Conservation (phyloP, 2,113 vertebrate genomes). For the Oostethus manadensis region DNA sequence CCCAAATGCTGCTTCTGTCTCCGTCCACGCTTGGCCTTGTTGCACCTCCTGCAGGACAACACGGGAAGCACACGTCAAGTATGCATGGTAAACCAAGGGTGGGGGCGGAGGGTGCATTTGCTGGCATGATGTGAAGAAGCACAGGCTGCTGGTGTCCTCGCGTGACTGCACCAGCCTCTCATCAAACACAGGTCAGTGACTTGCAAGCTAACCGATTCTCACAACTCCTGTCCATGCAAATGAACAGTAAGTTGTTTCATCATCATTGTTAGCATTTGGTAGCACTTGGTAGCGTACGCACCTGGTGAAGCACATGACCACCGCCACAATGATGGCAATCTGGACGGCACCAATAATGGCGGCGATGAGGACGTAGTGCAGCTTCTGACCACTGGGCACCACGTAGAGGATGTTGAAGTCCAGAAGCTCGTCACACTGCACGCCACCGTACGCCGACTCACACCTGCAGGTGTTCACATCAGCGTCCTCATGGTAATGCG, state of each 20-base stretch:
- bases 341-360: conserved; percentile 97
- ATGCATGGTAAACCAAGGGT: background rate
- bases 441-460: conserved; percentile 90
- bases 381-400: conserved; percentile 95
- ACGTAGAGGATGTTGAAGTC: conserved; percentile 98
- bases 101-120: too few relatives aligned
- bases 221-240: background rate
- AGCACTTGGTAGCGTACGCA: conserved; percentile 30
- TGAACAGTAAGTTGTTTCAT: background rate
- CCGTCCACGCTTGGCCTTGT: conserved; percentile 91
- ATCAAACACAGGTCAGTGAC: too few relatives aligned
- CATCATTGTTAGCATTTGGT: too few relatives aligned
- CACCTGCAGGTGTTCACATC: conserved; percentile 79
- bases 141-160: background rate
- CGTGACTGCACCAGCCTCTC: background rate
- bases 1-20: conserved; percentile 96
- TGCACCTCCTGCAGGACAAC: conserved; percentile 83
- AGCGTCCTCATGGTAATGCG: background rate
- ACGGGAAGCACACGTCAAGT: conserved; percentile 16
- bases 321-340: conserved; percentile 95
- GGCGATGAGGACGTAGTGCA: conserved; percentile 96
- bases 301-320: conserved; percentile 99
- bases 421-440: conserved; percentile 89
- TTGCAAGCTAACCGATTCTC: too few relatives aligned
- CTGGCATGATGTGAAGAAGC: background rate